Evolutionary conservation across 2,888 invertebrate genomes (phyloP).

Genomic region (Catocala sponsa): DNA sequence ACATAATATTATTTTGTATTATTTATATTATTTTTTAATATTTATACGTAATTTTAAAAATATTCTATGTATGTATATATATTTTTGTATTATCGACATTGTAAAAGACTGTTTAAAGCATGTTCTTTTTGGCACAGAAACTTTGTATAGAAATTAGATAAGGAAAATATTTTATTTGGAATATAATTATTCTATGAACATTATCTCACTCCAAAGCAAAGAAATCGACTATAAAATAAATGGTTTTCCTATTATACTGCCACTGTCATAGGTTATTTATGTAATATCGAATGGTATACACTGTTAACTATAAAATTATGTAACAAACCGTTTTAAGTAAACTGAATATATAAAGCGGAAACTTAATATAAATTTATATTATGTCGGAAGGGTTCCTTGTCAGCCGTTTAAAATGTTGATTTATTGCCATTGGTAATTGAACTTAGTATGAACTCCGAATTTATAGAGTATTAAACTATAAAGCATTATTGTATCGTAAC

Average conservation of each 20-base stretch:
- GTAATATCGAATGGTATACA: conserved; percentile 35
- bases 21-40: too few relatives aligned
- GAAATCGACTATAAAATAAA: conserved; percentile 36
- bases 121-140: conserved; percentile 55
- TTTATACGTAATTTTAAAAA: not conserved
- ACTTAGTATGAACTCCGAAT: too few relatives aligned
- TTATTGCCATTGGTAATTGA: too few relatives aligned
- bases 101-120: conserved; percentile 52
- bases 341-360: too few relatives aligned
- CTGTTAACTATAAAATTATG: conserved; percentile 20
- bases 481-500: too few relatives aligned
- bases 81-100: conserved; percentile 51
- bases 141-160: conserved; percentile 27
- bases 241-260: conserved; percentile 42
- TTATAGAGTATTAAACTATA: too few relatives aligned
- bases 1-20: too few relatives aligned
- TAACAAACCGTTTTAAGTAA: not conserved
- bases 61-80: conserved; percentile 34
- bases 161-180: conserved; percentile 6
- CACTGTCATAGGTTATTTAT: conserved; percentile 30
- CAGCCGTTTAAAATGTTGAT: too few relatives aligned
- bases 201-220: too few relatives aligned
- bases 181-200: too few relatives aligned
- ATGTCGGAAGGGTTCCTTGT: too few relatives aligned
- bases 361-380: not conserved